Evolutionary conservation across 2,113 vertebrate genomes (phyloP).

Genomic region (Pontoporia blainvillei): DNA sequence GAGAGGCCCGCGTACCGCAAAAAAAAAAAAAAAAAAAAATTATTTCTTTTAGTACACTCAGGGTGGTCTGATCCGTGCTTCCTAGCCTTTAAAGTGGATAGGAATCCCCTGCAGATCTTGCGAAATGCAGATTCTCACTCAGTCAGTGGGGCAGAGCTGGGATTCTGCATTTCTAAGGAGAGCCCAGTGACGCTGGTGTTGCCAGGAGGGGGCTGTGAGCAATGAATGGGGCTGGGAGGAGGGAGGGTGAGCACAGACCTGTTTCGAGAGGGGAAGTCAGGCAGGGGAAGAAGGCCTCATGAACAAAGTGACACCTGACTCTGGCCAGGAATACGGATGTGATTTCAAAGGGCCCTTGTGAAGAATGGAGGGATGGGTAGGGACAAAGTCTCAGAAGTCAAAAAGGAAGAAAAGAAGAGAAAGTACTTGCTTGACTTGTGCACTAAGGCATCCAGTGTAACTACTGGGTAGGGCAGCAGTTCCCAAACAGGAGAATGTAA

Average conservation of each 20-base stretch:
- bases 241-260: not conserved
- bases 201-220: not conserved
- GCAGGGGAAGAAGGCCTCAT: not conserved
- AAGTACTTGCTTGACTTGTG: not conserved
- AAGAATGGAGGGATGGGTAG: not conserved
- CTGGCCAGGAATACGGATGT: not conserved
- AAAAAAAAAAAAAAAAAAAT: not conserved
- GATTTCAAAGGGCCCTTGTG: not conserved
- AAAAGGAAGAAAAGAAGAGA: not conserved
- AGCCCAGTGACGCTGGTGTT: not conserved
- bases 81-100: not conserved
- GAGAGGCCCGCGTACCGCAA: not conserved
- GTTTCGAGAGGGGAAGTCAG: not conserved
- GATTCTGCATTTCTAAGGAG: not conserved
- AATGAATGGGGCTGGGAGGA: not conserved
- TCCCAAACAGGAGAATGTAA: not conserved
- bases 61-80: not conserved
- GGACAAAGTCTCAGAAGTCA: not conserved
- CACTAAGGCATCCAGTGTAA: not conserved
- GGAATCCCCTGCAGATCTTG: not conserved
- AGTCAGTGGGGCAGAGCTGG: not conserved
- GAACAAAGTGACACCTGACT: not conserved
- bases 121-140: not conserved
- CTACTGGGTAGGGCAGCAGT: not conserved
- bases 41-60: not conserved